Base-by-base conservation (phyloP, 2,888 invertebrate species). In the Blastobasis lacticolella region DNA sequence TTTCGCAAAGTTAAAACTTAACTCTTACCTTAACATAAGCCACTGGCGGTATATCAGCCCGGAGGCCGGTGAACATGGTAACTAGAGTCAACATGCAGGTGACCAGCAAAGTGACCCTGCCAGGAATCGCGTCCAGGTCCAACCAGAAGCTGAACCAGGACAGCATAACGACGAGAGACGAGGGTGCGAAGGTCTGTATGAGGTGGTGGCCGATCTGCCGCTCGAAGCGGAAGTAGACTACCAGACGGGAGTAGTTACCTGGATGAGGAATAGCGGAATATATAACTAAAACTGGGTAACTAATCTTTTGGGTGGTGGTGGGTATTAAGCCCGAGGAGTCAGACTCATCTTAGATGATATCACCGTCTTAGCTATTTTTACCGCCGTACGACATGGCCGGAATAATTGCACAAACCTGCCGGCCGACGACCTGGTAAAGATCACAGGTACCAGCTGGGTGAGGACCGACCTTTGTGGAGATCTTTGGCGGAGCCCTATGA, bases 101-200 rank as follows among this genome's bases (percentile, higher is more conserved):
- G 10, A 95, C 94, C 50, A 95, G 82, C 38, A 95, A 78, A 0
- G 95, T 94, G 6, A 95, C 94, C 46, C 95, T 87, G 0, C 95
- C 95, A 3, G 95, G 95, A 49, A 95, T 94, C 0, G 95, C 95
- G 67, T 95, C 95, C 62, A 95, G 77, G 48, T 94, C 95, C 38
- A 95, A 75, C 95, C 95, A 95, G 75, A 95, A 95, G 67, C 95
- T 94, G 73, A 95, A 95, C 95, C 95, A 95, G 4, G 94, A 95
- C 6, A 95, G 74, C 90, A 94, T 93, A 7, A 95, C 95, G 6
- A 95, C 94, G 38, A 95, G 78, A 0, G 93, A 93, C 2, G 95
- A 95, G 0, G 95, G 95, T 0, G 94, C 94, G 73, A 95, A 95
- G 6, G 95, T 94, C 76, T 95, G 95, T 58, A 95, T 95, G 49